Conservation (phyloP, 2,888 invertebrate genomes). For the Apodemia hepburni region DNA sequence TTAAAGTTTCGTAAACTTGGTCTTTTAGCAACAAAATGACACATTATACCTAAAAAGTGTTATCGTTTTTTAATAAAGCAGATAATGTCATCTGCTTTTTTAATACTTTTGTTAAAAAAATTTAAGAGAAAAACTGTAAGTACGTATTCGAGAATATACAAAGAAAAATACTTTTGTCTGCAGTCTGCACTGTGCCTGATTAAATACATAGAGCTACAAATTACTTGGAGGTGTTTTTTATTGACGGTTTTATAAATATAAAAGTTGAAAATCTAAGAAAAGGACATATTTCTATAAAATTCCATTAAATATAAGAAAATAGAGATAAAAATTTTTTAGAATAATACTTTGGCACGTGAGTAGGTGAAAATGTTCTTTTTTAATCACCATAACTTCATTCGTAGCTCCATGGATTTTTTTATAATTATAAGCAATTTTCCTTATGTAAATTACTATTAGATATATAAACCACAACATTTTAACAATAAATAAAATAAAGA, state of each 20-base stretch:
- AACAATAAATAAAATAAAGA: conserved; percentile 50
- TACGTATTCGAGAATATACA: background rate
- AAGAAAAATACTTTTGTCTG: background rate
- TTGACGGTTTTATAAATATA: conserved; percentile 15
- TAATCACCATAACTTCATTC: conserved; percentile 23
- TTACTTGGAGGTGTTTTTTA: conserved; percentile 22
- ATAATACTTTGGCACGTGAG: conserved; percentile 28
- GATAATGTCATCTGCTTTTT: too few relatives aligned
- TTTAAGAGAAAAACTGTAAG: background rate
- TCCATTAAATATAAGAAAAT: background rate
- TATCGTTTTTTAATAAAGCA: too few relatives aligned
- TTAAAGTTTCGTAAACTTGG: too few relatives aligned
- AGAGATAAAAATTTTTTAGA: background rate
- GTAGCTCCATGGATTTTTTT: conserved; percentile 37
- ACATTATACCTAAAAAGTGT: too few relatives aligned
- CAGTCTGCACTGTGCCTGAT: conserved; percentile 37
- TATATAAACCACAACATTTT: conserved; percentile 45
- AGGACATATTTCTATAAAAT: background rate
- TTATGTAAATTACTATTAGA: conserved; percentile 40
- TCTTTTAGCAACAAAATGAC: too few relatives aligned
- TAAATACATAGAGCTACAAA: conserved; percentile 36
- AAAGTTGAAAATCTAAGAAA: background rate
- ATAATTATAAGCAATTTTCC: conserved; percentile 37
- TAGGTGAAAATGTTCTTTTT: background rate
- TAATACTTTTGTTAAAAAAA: too few relatives aligned